A percentile compares a stretch with the other conserved stretches of the same genome.
Evolutionary conservation across 2,888 invertebrate species (phyloP).

Genomic region (Electrophaes corylata): DNA sequence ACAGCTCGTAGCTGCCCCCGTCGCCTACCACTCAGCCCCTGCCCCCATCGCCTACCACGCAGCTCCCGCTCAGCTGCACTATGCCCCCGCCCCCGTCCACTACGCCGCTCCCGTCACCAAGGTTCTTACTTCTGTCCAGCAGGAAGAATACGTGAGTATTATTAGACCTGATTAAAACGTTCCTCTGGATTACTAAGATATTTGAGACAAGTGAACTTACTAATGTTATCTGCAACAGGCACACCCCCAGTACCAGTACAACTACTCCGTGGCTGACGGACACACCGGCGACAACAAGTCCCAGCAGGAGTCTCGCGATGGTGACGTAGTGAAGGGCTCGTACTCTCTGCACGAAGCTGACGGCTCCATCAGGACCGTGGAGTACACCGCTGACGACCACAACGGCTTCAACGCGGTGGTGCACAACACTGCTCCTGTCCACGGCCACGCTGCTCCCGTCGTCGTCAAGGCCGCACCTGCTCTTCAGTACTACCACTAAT

Average conservation of each 20-base stretch:
- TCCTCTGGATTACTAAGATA: background rate
- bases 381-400: slow-evolving; percentile 82
- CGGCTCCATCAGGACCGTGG: slow-evolving; percentile 82
- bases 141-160: slow-evolving; percentile 50
- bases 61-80: slow-evolving; percentile 44
- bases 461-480: slow-evolving; percentile 59
- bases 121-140: slow-evolving; percentile 45
- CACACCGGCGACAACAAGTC: slow-evolving; percentile 84
- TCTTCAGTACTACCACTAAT: slow-evolving; percentile 60
- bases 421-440: slow-evolving; percentile 62
- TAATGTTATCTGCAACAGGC: slow-evolving; percentile 48
- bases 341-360: slow-evolving; percentile 83
- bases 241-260: slow-evolving; percentile 78
- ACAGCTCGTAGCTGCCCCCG: slow-evolving; percentile 39
- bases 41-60: slow-evolving; percentile 67
- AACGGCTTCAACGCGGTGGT: slow-evolving; percentile 76
- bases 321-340: slow-evolving; percentile 81
- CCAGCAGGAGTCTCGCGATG: slow-evolving; percentile 81
- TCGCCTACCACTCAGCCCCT: slow-evolving; percentile 43
- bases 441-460: slow-evolving; percentile 63
- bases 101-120: slow-evolving; percentile 42
- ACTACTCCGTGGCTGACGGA: slow-evolving; percentile 82
- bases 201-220: background rate
- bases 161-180: background rate
- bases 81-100: slow-evolving; percentile 41